Conservation (phyloP, 2,797 vertebrate species). For the Tiaroga cobitis region DNA sequence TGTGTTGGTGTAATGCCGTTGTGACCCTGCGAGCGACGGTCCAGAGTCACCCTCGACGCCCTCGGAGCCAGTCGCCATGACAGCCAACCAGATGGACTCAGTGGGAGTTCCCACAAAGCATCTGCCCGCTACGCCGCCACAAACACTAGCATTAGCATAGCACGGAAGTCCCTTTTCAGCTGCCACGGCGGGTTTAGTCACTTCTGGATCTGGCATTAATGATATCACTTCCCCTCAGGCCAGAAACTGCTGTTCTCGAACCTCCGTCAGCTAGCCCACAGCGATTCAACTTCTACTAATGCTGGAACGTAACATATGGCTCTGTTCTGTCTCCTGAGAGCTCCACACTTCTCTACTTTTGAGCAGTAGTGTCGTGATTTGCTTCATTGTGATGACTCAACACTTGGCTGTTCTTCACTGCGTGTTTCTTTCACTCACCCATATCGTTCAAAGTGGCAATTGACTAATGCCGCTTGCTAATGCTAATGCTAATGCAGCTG, state of each 20-base stretch:
- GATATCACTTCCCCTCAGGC: constrained; percentile 16
- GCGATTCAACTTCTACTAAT: constrained; percentile 16
- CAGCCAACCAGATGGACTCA: constrained; percentile 56
- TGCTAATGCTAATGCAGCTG: neutral
- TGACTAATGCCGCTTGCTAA: neutral
- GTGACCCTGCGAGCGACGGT: constrained; percentile 43
- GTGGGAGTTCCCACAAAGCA: constrained; percentile 52
- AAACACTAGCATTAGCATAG: constrained; percentile 40
- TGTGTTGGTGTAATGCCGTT: constrained; percentile 7
- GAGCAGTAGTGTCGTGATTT: neutral
- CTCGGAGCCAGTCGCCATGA: constrained; percentile 25
- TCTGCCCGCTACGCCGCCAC: constrained; percentile 18
- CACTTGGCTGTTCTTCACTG: constrained; percentile 22
- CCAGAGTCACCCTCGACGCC: constrained; percentile 32
- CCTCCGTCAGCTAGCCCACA: constrained; percentile 9
- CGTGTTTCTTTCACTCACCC: neutral
- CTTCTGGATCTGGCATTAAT: constrained; percentile 31
- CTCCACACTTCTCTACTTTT: neutral
- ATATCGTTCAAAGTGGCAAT: neutral
- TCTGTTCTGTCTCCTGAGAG: constrained; percentile 1
- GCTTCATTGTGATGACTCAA: constrained; percentile 20
- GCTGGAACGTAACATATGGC: neutral
- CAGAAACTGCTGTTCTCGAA: constrained; percentile 1
- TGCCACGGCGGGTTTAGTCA: neutral
- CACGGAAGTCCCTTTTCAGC: constrained; percentile 26